Evolutionary conservation across 2,888 invertebrate species (phyloP).

Genomic region (Agriopis leucophaearia): DNA sequence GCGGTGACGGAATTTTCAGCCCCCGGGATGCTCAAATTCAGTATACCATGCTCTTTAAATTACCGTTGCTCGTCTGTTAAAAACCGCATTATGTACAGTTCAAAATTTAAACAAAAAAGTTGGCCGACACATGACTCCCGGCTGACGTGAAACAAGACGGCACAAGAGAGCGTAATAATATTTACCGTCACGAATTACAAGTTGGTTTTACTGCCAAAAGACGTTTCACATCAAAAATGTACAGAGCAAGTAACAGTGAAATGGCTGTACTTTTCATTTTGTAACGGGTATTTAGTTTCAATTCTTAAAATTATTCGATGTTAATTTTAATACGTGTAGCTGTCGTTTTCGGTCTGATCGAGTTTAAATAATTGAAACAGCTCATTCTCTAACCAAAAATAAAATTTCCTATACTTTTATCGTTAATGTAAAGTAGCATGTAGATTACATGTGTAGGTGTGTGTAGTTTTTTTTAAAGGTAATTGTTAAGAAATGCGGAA

Average conservation of each 20-base stretch:
- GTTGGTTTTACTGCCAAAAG: too few species aligned
- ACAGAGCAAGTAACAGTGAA: too few species aligned
- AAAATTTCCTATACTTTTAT: conserved; percentile 40
- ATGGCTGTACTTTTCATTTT: conserved; percentile 8
- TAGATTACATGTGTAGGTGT: conserved; percentile 38
- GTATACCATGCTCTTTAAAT: conserved; percentile 2
- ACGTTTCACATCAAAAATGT: too few species aligned
- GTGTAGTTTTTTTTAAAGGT: conserved; percentile 24
- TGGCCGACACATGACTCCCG: too few species aligned
- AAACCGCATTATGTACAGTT: not conserved
- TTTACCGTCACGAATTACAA: too few species aligned
- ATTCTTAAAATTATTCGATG: conserved; percentile 10
- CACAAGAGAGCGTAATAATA: too few species aligned
- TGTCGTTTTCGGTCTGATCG: conserved; percentile 20
- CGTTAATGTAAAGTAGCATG: conserved; percentile 41
- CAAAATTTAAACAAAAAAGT: not conserved
- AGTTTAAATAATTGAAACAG: conserved; percentile 8
- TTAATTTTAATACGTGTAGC: conserved; percentile 12
- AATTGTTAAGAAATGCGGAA: conserved; percentile 10
- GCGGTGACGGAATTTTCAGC: not conserved
- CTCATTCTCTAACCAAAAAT: conserved; percentile 42
- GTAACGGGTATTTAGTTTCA: conserved; percentile 25
- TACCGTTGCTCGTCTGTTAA: not conserved
- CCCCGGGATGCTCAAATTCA: conserved; percentile 14
- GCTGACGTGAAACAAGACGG: too few species aligned